phyloP scores from a whole-genome alignment of 2,113 vertebrate species.

The Myrmecobius fasciatus region DNA sequence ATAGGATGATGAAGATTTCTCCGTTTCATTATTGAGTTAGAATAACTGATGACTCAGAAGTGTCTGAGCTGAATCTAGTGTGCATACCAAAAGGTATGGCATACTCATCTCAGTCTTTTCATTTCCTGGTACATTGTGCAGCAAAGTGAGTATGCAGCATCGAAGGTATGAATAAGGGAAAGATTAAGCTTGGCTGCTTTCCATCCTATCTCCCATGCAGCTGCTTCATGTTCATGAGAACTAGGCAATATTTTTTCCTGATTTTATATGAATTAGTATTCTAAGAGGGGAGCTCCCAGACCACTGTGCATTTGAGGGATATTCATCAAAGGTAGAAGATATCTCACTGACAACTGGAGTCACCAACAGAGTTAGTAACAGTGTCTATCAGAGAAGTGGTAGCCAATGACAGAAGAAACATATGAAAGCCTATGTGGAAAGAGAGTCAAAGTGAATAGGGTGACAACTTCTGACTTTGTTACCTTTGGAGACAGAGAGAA shows the following conservation, averaged over 20 bases:
- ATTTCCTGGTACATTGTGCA: background rate
- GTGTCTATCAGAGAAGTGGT: background rate
- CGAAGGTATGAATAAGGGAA: background rate
- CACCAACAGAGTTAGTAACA: background rate
- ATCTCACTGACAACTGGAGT: background rate
- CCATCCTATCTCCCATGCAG: background rate
- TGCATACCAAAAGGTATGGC: background rate
- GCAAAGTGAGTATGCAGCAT: background rate
- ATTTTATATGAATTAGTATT: background rate
- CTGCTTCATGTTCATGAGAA: background rate
- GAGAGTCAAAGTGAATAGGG: background rate
- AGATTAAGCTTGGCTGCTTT: background rate
- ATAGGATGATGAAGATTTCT: background rate
- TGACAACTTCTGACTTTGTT: background rate
- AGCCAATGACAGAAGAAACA: background rate
- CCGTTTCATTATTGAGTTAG: background rate
- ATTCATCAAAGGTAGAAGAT: background rate
- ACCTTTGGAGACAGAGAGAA: background rate
- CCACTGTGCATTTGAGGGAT: background rate
- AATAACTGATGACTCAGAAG: background rate
- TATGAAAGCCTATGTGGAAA: background rate
- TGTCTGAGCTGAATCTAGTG: background rate
- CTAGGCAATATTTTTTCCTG: background rate
- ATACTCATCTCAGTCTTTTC: background rate
- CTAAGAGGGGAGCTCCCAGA: background rate